Base-by-base conservation (phyloP, 2,888 invertebrate genomes). In the Conchocele bisecta region DNA sequence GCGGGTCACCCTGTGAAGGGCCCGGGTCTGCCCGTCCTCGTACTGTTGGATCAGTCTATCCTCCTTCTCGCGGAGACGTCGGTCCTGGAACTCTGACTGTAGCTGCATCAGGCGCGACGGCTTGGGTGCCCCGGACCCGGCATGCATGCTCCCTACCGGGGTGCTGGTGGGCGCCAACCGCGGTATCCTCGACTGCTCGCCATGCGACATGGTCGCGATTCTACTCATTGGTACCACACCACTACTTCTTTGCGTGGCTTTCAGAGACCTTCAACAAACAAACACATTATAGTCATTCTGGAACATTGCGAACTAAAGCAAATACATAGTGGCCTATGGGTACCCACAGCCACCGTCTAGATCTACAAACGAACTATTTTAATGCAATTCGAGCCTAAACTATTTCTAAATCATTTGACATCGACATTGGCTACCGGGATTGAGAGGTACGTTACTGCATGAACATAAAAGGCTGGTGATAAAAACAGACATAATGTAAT, bases 21-120 rank as follows among this genome's bases (percentile, higher is more conserved):
- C 80, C 15, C 66, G 61, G 50, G 75, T 73, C 69, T 87, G 85
- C 35, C 85, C 81, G 0, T 81, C 82, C 59, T 87, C 84, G 42
- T 85, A 86, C 76, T 84, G 70, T 17, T 79, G 71, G 1, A 86
- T 72, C 37, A 89, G 66, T 64, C 86, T 88, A 35, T 86, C 81
- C 58, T 87, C 86, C 54, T 88, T 88, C 57, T 89, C 84, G 64
- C 79, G 82, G 74, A 87, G 22, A n/a, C 86, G 42, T 31, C 80
- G 79, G 26, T 77, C 78, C 60, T 89, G 89, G 59, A 81, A 87
- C 44, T 86, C 81, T 3, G 76, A 70, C 60, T 86, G 85, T 66
- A 89, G 77, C 56, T 82, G 81, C 60, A 84, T 76, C 26, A 88
- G 83, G 24, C 75, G 75, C 28, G 86, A 86, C 3, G 84, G 86